Evolutionary conservation across 2,888 invertebrate genomes (phyloP).

Genomic region (Diaprepes abbreviatus): DNA sequence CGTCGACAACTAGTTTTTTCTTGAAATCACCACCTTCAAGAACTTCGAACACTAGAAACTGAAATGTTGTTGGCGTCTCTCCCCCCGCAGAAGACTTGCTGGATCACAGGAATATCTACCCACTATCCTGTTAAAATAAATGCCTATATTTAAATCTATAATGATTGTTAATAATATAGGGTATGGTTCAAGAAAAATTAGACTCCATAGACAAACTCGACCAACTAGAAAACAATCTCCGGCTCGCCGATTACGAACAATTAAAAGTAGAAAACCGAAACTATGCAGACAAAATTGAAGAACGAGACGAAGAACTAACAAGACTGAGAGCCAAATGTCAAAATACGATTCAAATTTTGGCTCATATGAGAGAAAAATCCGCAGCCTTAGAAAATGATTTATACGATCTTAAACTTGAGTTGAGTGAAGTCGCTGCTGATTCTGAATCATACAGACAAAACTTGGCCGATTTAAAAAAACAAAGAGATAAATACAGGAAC

Average conservation of each 20-base stretch:
- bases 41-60: no score
- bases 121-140: no score
- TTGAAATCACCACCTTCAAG: no score
- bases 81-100: no score
- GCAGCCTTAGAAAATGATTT: slow-evolving; percentile 63
- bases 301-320: slow-evolving; percentile 70
- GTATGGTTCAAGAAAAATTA: slow-evolving; percentile 60
- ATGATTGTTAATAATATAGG: no score
- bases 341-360: slow-evolving; percentile 68
- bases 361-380: slow-evolving; percentile 71
- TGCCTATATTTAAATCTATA: no score
- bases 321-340: slow-evolving; percentile 68
- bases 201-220: slow-evolving; percentile 62
- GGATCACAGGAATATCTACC: no score
- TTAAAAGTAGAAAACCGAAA: slow-evolving; percentile 71
- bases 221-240: slow-evolving; percentile 68
- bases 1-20: no score
- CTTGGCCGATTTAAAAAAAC: slow-evolving; percentile 61
- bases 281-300: slow-evolving; percentile 71
- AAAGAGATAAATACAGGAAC: slow-evolving; percentile 65
- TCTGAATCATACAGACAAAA: slow-evolving; percentile 18
- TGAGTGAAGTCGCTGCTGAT: not conserved
- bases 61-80: no score
- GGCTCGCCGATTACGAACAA: slow-evolving; percentile 71
- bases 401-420: slow-evolving; percentile 51